Conservation (phyloP, 2,888 invertebrate species). For the Aphelenchoides bicaudatus region DNA sequence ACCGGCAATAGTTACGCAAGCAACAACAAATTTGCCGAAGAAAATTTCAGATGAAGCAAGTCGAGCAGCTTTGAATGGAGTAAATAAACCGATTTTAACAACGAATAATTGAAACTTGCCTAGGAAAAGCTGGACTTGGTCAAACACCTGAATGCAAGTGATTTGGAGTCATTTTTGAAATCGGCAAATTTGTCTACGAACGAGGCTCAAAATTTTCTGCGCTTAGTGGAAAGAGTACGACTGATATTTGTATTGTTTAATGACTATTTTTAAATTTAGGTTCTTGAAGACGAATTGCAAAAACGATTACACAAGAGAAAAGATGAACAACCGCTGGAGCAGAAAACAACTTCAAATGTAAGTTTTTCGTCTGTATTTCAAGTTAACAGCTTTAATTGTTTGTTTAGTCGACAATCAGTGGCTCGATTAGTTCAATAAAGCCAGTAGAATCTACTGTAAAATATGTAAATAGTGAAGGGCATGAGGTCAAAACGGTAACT, state of each 20-base stretch:
- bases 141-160: constrained; percentile 23
- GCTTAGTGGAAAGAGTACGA: constrained; percentile 36
- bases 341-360: no score
- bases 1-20: no score
- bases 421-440: no score
- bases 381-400: background rate
- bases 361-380: no score
- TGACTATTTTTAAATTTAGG: constrained; percentile 25
- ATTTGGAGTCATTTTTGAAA: constrained; percentile 31
- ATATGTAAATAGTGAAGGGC: constrained; percentile 10
- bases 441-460: no score
- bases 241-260: background rate
- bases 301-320: constrained; percentile 24
- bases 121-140: constrained; percentile 18
- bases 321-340: background rate
- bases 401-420: background rate
- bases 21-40: constrained; percentile 7
- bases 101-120: background rate
- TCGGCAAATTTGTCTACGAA: constrained; percentile 34
- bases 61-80: background rate
- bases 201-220: constrained; percentile 35
- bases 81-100: background rate
- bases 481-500: constrained; percentile 27
- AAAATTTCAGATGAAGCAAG: background rate
- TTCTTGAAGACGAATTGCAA: constrained; percentile 35